Percentiles rank a stretch among this genome's conserved stretches.
Evolutionary conservation across 2,888 invertebrate species (phyloP).

Genomic region (Urechis unicinctus): DNA sequence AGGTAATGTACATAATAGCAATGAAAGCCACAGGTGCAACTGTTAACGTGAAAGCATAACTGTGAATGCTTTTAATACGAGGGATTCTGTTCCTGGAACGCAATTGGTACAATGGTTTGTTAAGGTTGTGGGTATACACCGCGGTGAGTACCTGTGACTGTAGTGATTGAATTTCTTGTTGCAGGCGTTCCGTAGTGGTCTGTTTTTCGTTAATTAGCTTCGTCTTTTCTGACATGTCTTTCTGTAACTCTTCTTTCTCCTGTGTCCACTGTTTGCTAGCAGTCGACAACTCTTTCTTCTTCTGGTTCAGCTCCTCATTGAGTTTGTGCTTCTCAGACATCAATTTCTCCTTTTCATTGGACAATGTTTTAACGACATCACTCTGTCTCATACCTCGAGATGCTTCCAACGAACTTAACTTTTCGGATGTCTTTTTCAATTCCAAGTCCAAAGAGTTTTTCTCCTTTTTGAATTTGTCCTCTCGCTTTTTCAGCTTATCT

Average conservation of each 20-base stretch:
- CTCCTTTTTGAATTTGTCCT: conserved; percentile 11
- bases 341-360: conserved; percentile 35
- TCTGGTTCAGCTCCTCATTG: conserved; percentile 27
- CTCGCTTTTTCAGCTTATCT: conserved; percentile 9
- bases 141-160: too few relatives aligned
- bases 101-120: too few relatives aligned
- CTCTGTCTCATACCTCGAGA: conserved; percentile 9
- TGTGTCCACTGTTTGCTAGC: conserved; percentile 20
- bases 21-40: too few relatives aligned
- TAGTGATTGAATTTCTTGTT: conserved; percentile 22
- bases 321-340: conserved; percentile 37
- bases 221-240: conserved; percentile 28
- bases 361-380: conserved; percentile 27
- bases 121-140: too few relatives aligned
- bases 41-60: too few relatives aligned
- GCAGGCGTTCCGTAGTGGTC: conserved; percentile 14
- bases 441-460: conserved; percentile 14
- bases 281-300: conserved; percentile 27
- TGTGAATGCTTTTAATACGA: too few relatives aligned
- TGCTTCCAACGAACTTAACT: conserved; percentile 5
- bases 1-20: too few relatives aligned
- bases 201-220: conserved; percentile 21
- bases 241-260: conserved; percentile 30
- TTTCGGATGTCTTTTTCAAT: conserved; percentile 13
- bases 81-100: too few relatives aligned